Base-by-base conservation (phyloP, 1,140 invertebrate genomes). In the Penaeus vannamei region DNA sequence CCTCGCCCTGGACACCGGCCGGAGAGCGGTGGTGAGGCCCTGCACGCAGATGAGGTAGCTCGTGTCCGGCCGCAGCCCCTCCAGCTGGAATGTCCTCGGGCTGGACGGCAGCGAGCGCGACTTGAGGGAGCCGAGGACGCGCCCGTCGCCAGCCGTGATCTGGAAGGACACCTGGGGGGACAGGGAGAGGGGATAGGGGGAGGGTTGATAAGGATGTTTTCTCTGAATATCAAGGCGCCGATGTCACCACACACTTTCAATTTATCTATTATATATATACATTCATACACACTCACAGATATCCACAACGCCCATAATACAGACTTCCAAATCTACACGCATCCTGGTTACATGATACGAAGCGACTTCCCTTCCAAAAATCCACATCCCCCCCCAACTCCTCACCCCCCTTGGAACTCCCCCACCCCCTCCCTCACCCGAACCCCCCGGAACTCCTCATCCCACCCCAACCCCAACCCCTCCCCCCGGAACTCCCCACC, bases 11-110 rank as follows among this genome's bases (percentile, higher is more conserved):
- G 91, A 91, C 62, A 86, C 91, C 26, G 92, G 84, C 29, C 91
- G 89, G 26, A 92, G 82, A 94, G 96, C 96, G 92, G 95, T 96
- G 84, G 96, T 96, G 46, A 97, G 93, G 5, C 96, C 97, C 86
- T 97, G 94, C 32, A 98, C 96, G 93, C 97, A 98, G 91, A 98
- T 96, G 83, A 95, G 94, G 93, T 98, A 98, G 84, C 95, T 94
- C 0, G 96, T 96, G 92, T 96, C 96, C 0, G 97, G 95, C 84
- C 94, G 94, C 82, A 98, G 93, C 91, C 95, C 95, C 36, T 94
- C 95, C 72, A 98, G 93, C 92, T 95, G 95, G 60, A 96, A 95
- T 2, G 95, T 96, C 91, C 96, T 94, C 2, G 95, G 90, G 4
- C 87, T 85, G 36, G 91, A 83, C 64, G 91, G 91, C 61, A 91